These are phyloP conservation scores for Zoanthus sociatus DNA, from an alignment of 92 coral and sea anemone species.

Conservation along the genomic window DNA sequence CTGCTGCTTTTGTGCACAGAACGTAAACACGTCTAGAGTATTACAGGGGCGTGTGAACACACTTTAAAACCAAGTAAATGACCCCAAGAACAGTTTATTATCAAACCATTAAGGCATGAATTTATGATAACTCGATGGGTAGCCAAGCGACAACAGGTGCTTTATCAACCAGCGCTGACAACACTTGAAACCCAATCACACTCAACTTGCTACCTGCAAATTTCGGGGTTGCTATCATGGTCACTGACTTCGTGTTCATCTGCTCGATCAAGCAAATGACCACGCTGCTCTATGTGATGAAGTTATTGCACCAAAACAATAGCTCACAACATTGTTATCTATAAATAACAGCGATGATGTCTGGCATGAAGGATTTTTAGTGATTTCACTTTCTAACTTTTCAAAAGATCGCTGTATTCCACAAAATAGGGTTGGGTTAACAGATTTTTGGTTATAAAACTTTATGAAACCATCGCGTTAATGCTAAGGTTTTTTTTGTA, in stretches of 20 bases:
- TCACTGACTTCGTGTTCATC: conserved; percentile 5
- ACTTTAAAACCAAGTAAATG: conserved; percentile 16
- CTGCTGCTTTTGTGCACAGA: conserved; percentile 1
- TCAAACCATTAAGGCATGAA: conserved; percentile 54
- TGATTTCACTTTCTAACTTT: too few species aligned
- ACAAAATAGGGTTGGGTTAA: too few species aligned
- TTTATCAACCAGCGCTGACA: not conserved
- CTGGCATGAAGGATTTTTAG: too few species aligned
- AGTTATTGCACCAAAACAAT: not conserved
- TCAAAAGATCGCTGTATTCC: too few species aligned
- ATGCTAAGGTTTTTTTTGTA: too few species aligned
- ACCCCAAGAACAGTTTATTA: conserved; percentile 39
- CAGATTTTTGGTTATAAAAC: too few species aligned
- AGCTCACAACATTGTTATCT: not conserved
- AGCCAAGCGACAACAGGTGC: conserved; percentile 28
- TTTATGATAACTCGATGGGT: conserved; percentile 23
- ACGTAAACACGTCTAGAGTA: not conserved
- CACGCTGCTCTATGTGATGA: not conserved
- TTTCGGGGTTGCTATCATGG: not conserved
- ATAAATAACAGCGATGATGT: not conserved
- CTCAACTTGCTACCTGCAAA: conserved; percentile 12
- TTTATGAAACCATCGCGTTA: too few species aligned
- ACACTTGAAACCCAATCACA: conserved; percentile 14
- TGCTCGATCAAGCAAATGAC: conserved; percentile 10
- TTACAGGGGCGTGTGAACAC: conserved; percentile 11